Evolutionary conservation across 2,888 invertebrate genomes (phyloP).

Genomic region (Zaprionus lineosus): DNA sequence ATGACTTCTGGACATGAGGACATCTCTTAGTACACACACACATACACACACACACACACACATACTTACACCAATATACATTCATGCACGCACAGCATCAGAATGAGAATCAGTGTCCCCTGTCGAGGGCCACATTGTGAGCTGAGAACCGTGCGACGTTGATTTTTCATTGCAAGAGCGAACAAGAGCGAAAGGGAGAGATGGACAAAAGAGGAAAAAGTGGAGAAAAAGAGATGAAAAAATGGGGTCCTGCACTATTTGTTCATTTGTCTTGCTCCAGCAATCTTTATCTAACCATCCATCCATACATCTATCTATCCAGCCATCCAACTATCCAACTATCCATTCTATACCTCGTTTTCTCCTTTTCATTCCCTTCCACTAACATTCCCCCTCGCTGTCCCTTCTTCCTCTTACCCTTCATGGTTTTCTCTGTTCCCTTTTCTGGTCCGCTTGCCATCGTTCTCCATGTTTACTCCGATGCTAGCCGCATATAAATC

Average conservation of each 20-base stretch:
- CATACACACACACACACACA: background rate
- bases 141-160: slow-evolving; percentile 57
- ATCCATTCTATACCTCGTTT: background rate
- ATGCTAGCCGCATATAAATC: slow-evolving; percentile 72
- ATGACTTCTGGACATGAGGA: slow-evolving; percentile 19
- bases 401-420: too few species aligned
- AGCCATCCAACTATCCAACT: background rate
- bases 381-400: too few species aligned
- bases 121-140: too few species aligned
- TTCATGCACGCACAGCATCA: slow-evolving; percentile 9
- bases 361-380: too few species aligned
- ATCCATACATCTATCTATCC: slow-evolving; percentile 9
- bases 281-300: slow-evolving; percentile 44
- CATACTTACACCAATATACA: background rate
- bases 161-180: slow-evolving; percentile 67
- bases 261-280: slow-evolving; percentile 58
- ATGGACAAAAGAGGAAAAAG: too few species aligned
- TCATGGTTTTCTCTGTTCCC: slow-evolving; percentile 7
- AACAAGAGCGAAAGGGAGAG: background rate
- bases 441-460: slow-evolving; percentile 20
- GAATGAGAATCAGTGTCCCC: slow-evolving; percentile 19
- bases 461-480: slow-evolving; percentile 64
- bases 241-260: slow-evolving; percentile 31
- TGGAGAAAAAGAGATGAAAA: too few species aligned
- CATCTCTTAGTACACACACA: slow-evolving; percentile 15